Base-by-base conservation (phyloP, 2,888 invertebrate species). In the Cabera pusaria region DNA sequence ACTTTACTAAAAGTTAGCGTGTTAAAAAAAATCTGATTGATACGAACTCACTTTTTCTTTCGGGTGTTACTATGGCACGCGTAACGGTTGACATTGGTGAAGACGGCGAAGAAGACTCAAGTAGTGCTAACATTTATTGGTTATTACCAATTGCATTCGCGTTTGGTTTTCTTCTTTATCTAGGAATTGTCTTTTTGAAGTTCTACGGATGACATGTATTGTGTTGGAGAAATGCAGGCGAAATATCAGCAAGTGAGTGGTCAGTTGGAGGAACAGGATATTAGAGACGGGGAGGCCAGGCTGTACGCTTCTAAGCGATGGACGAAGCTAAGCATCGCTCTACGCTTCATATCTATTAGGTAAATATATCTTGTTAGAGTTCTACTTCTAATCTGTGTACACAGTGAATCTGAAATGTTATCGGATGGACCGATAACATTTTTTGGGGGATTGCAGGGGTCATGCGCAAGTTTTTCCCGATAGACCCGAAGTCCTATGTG, bases 151-250 rank as follows among this genome's bases (percentile, higher is more conserved):
- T 42, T 6, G 16, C 41, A 1, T 35, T 42, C 10, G 41, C 29
- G 6, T 42, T 42, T 31, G 35, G 41, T 7, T 42, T 42, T 14
- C n/a, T 42, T 10, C 26, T 42, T 7, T 42, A 42, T 10, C 31
- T 42, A 1, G 2, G 21, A 9, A 22, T 42, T 6, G 8, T 42
- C 1, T 22, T 42, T 1, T 11, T 42, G 1, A 42, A 42, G 19
- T 36, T 42, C 5, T 37, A 37, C 6, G 18, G n/a, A n/a, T n/a
- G n/a, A n/a, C n/a, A n/a, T n/a, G n/a, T n/a, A n/a, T 9, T 19
- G 11, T 11, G 6, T 10, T 6, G 5, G 18, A 18, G 14, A 25
- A 34, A 35, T 42, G 41, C 41, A 42, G 23, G 26, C 35, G 6
- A 31, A 42, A 4, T 42, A 42, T 26, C 35, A 42, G 7, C 26